Percentiles rank a stretch among this genome's conserved stretches.
phyloP scores from a whole-genome alignment of 2,888 invertebrate species.

The Biston betularia region DNA sequence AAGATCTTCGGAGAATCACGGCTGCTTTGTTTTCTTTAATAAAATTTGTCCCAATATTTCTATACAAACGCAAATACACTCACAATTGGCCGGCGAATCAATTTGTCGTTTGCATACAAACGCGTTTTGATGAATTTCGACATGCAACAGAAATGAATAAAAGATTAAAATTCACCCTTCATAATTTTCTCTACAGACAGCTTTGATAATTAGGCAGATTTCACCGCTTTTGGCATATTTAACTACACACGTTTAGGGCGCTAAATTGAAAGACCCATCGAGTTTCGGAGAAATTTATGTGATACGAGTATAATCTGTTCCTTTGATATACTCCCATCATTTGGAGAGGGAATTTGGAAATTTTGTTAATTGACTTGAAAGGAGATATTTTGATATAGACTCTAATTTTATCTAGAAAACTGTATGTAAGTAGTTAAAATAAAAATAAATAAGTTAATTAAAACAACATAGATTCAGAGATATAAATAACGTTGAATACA shows the following conservation, averaged over 20 bases:
- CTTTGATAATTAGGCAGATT: conserved; percentile 63
- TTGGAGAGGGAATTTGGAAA: conserved; percentile 33
- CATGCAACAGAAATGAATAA: conserved; percentile 54
- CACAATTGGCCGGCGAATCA: conserved; percentile 52
- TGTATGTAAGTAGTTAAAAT: background rate
- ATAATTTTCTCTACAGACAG: conserved; percentile 57
- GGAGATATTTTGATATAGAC: conserved; percentile 12
- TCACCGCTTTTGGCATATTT: conserved; percentile 48
- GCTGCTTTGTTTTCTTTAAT: conserved; percentile 81
- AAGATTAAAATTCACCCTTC: conserved; percentile 62
- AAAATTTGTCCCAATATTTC: conserved; percentile 71
- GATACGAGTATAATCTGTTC: conserved; percentile 29
- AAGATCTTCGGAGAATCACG: conserved; percentile 81
- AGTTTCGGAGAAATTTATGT: conserved; percentile 31
- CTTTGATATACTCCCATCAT: conserved; percentile 33
- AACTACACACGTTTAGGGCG: conserved; percentile 35
- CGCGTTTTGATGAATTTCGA: conserved; percentile 50
- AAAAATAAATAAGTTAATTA: no score
- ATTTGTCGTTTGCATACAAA: conserved; percentile 56
- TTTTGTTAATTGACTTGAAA: conserved; percentile 28
- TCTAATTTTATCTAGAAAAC: conserved; percentile 4
- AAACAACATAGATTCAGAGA: no score
- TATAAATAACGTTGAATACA: no score
- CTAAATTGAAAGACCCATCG: conserved; percentile 36
- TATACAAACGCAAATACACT: conserved; percentile 42